These are phyloP conservation scores for Cynoglossus semilaevis DNA, from an alignment of 2,113 vertebrate species.

Conservation along the genomic window DNA sequence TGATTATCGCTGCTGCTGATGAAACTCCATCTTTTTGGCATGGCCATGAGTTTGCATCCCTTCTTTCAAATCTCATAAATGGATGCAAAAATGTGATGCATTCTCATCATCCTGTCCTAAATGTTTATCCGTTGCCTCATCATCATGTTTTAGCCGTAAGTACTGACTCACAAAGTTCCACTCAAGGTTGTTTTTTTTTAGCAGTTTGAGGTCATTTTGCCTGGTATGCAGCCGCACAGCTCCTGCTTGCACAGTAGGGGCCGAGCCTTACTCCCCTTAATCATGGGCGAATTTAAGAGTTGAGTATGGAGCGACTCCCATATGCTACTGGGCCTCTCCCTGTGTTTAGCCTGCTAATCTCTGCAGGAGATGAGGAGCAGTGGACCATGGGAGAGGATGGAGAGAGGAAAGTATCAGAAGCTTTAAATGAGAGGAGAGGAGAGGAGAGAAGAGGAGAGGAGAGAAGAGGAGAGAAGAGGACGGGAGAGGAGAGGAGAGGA, in stretches of 20 bases:
- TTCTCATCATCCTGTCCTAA: constrained; percentile 39
- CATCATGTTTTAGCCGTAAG: constrained; percentile 69
- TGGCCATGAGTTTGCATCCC: constrained; percentile 35
- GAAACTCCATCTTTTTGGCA: constrained; percentile 29
- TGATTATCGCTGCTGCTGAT: constrained; percentile 34
- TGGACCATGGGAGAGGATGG: constrained; percentile 71
- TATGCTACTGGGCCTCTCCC: constrained; percentile 68
- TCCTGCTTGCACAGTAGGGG: constrained; percentile 65
- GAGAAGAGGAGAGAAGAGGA: constrained; percentile 1
- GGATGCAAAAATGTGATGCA: constrained; percentile 6
- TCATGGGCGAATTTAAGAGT: constrained; percentile 71
- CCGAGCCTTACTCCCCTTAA: constrained; percentile 76
- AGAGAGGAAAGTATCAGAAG: constrained; percentile 28
- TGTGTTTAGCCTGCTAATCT: constrained; percentile 75
- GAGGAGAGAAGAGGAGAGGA: neutral
- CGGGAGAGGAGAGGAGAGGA: too few relatives aligned
- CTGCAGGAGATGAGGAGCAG: constrained; percentile 71
- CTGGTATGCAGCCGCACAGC: constrained; percentile 71
- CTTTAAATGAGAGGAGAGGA: constrained; percentile 43
- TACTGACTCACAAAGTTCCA: constrained; percentile 59
- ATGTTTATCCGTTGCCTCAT: constrained; percentile 75
- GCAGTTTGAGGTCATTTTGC: constrained; percentile 79
- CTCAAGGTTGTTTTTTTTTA: constrained; percentile 84
- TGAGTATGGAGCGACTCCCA: constrained; percentile 47
- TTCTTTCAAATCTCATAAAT: neutral